These are phyloP conservation scores for Zaprionus inermis DNA, from an alignment of 1,140 invertebrate genomes.

Conservation along the genomic window DNA sequence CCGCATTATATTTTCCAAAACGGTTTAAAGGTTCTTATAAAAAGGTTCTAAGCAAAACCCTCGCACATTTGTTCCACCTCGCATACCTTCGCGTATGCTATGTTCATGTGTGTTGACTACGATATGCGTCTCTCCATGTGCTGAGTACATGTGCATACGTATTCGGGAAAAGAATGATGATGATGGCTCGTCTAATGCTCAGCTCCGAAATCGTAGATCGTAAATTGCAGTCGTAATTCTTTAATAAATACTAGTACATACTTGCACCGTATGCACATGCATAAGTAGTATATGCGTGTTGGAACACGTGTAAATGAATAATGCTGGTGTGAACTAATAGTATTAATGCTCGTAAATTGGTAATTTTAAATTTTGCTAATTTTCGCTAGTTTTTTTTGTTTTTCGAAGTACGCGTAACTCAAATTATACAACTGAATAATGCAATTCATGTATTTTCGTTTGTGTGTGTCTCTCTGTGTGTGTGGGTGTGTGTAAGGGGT, in stretches of 20 bases:
- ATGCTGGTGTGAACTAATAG: slow-evolving; percentile 39
- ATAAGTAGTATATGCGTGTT: slow-evolving; percentile 35
- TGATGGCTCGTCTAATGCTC: slow-evolving; percentile 23
- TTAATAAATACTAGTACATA: slow-evolving; percentile 43
- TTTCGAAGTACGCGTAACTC: slow-evolving; percentile 61
- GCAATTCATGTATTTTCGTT: slow-evolving; percentile 22
- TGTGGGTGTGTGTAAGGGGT: slow-evolving; percentile 36
- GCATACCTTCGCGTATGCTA: slow-evolving; percentile 19
- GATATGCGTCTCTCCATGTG: slow-evolving; percentile 15
- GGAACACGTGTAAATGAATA: slow-evolving; percentile 32
- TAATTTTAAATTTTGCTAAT: slow-evolving; percentile 82
- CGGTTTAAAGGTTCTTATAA: slow-evolving; percentile 58
- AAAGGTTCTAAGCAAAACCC: slow-evolving; percentile 75
- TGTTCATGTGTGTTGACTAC: slow-evolving; percentile 5
- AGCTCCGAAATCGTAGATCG: slow-evolving; percentile 39
- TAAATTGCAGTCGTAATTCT: slow-evolving; percentile 29
- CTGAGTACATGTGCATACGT: slow-evolving; percentile 19
- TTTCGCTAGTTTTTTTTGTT: slow-evolving; percentile 71
- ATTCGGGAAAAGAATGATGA: slow-evolving; percentile 30
- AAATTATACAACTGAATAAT: slow-evolving; percentile 59
- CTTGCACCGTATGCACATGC: slow-evolving; percentile 18
- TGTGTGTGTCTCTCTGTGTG: slow-evolving; percentile 23
- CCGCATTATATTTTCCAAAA: slow-evolving; percentile 62
- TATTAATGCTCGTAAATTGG: slow-evolving; percentile 44
- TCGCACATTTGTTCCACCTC: slow-evolving; percentile 53